These are phyloP conservation scores for Theodoxus fluviatilis DNA, from an alignment of 2,888 invertebrate genomes.

Conservation along the genomic window DNA sequence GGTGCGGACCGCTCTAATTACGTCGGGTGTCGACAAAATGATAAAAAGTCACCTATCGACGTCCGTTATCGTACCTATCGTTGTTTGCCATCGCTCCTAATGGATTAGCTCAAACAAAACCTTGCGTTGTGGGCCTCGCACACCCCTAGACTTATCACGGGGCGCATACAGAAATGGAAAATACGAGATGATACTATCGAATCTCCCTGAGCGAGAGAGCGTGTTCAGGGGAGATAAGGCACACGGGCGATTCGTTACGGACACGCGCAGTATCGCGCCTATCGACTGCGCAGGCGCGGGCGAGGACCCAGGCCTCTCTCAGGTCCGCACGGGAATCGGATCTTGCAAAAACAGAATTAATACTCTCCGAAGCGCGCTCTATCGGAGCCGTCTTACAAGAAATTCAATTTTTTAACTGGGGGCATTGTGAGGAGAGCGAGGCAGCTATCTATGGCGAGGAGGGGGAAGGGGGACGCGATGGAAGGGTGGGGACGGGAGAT, in stretches of 20 bases:
- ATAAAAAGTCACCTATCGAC: slow-evolving; percentile 44
- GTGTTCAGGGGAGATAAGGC: slow-evolving; percentile 40
- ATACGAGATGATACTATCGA: slow-evolving; percentile 51
- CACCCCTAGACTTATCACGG: slow-evolving; percentile 47
- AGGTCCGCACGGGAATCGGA: slow-evolving; percentile 28
- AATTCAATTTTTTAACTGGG: no score
- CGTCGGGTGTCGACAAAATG: slow-evolving; percentile 47
- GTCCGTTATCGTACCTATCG: slow-evolving; percentile 31
- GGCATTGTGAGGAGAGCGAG: no score
- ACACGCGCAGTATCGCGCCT: slow-evolving; percentile 29
- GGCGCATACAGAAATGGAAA: slow-evolving; percentile 56
- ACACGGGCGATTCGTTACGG: slow-evolving; percentile 30
- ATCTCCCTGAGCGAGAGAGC: slow-evolving; percentile 35
- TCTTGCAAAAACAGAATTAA: slow-evolving; percentile 30
- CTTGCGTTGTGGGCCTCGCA: slow-evolving; percentile 45
- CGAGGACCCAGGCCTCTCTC: slow-evolving; percentile 29
- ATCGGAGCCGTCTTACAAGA: no score
- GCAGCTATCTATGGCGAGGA: no score
- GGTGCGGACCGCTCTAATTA: slow-evolving; percentile 52
- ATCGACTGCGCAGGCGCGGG: slow-evolving; percentile 26
- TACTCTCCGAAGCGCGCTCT: no score
- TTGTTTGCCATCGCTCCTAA: slow-evolving; percentile 43
- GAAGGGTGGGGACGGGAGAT: no score
- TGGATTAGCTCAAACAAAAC: slow-evolving; percentile 57
- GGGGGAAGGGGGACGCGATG: no score